Base-by-base conservation (phyloP, 2,797 vertebrate genomes). In the Semotilus atromaculatus region DNA sequence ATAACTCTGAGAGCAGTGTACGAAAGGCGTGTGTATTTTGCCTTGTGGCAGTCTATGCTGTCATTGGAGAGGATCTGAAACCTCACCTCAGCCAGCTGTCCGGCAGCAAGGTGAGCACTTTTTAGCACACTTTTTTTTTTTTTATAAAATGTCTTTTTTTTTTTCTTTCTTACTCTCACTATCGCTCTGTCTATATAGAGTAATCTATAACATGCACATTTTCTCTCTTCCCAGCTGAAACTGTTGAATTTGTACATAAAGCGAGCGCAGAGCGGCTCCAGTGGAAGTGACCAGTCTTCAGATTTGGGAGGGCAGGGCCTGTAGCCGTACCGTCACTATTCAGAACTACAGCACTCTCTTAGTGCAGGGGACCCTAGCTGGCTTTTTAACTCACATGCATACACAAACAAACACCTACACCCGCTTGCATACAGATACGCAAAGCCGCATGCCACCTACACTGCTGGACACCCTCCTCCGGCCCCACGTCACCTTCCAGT, bases 21-120 rank as follows among this genome's bases (percentile, higher is more conserved):
- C 97, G 97, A 88, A 99, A 99, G 93, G 97, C 98, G 7, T 98
- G 97, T 43, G 98, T 99, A 86, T 99, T 99, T 95, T 99, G 98
- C 91, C 95, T 99, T 84, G 98, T 99, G 91, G 97, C 98, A 90
- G 95, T 99, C 91, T 95, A 99, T 88, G 94, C 97, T 9, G 96
- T 99, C 91, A 98, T 99, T 67, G 98, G 98, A 70, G 98, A 99
- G 90, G 98, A 99, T 85, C 96, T 99, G 74, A 99, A 99, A 92
- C 98, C 97, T 0, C 97, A 98, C 91, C 97, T 99, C 91, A 97
- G 95, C 93, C 98, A 98, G 88, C 97, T 99, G 91, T 97, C 98
- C 86, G 96, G 97, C 94, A 99, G 97, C 94, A 99, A 99, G 96
- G 98, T 99, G 94, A 96, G 94, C 90, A 4, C n/a, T 66, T 67